These are phyloP conservation scores for Scomberomorus guttatus DNA, from an alignment of 2,797 vertebrate species.

Conservation along the genomic window DNA sequence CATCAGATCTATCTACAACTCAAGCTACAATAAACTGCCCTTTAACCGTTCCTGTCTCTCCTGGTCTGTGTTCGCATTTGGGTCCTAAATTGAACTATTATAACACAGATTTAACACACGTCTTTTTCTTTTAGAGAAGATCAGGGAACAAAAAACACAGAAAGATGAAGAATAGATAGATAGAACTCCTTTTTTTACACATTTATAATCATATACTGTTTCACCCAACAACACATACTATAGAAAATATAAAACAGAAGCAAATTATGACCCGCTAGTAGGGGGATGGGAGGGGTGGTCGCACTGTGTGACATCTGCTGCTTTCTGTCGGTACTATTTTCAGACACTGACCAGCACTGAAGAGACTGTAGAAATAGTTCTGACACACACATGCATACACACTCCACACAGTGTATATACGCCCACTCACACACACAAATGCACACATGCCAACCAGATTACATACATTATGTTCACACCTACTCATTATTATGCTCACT, in stretches of 20 bases:
- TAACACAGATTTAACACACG: neutral
- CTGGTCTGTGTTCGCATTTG: no score
- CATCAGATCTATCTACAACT: no score
- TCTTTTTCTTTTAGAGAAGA: neutral
- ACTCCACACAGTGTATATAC: neutral
- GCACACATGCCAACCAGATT: constrained; percentile 47
- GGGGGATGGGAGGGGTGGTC: neutral
- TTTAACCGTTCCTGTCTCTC: no score
- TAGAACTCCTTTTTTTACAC: neutral
- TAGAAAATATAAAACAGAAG: neutral
- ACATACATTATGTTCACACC: constrained; percentile 47
- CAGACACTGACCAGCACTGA: constrained; percentile 42
- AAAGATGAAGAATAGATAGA: neutral
- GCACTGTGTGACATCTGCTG: constrained; percentile 43
- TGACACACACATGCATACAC: constrained; percentile 13
- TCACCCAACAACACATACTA: neutral
- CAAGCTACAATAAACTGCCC: no score
- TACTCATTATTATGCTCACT: constrained; percentile 22
- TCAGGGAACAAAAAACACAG: neutral
- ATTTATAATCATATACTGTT: neutral
- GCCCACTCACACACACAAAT: neutral
- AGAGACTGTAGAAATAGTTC: constrained; percentile 24
- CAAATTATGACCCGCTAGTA: neutral
- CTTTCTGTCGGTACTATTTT: constrained; percentile 48
- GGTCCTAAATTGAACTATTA: no score